These are phyloP conservation scores for Patagioenas fasciata DNA, from an alignment of 2,113 vertebrate genomes.

Conservation along the genomic window DNA sequence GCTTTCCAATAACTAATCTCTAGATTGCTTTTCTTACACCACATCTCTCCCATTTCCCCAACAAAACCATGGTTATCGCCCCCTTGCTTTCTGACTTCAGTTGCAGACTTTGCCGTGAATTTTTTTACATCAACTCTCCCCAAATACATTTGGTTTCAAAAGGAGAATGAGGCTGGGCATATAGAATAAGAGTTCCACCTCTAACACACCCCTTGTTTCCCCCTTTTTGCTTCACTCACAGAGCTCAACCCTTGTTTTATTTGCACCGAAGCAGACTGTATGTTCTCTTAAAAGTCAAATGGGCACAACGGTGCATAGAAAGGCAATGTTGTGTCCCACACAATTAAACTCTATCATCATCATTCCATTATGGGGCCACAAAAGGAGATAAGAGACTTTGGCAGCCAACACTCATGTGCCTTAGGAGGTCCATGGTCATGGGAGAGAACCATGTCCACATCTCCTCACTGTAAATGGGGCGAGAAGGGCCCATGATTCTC, in stretches of 20 bases:
- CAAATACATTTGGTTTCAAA: not conserved
- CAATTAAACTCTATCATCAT: not conserved
- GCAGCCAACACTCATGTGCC: too few relatives aligned
- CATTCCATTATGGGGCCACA: not conserved
- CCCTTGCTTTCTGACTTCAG: not conserved
- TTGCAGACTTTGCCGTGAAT: not conserved
- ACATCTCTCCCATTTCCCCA: not conserved
- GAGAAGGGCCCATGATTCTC: too few relatives aligned
- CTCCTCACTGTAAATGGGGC: too few relatives aligned
- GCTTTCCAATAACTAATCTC: not conserved
- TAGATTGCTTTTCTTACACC: not conserved
- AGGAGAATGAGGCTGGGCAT: not conserved
- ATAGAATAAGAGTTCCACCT: accelerated
- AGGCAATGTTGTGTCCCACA: not conserved
- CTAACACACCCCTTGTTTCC: not conserved
- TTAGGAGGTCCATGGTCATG: too few relatives aligned
- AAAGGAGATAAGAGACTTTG: too few relatives aligned
- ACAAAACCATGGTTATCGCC: not conserved
- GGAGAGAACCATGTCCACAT: too few relatives aligned
- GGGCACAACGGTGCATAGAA: too few relatives aligned
- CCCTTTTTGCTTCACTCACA: not conserved
- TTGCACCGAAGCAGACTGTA: too few relatives aligned
- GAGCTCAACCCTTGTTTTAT: not conserved
- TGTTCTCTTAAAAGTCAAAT: not conserved
- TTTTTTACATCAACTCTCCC: not conserved